phyloP scores from a whole-genome alignment of 2,113 vertebrate species.

The Diadophis punctatus region DNA sequence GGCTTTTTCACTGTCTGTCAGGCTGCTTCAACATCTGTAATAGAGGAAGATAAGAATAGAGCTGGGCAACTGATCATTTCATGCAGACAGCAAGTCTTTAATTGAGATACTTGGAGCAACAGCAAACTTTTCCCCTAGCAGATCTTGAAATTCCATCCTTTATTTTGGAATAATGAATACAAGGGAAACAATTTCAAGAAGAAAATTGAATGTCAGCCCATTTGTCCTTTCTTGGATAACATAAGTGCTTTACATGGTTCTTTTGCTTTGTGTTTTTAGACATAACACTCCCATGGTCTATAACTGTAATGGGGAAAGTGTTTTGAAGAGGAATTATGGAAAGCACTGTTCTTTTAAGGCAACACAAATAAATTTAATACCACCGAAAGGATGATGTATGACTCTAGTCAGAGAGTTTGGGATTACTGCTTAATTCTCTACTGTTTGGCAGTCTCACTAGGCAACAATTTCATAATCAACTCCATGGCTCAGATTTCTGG shows the following conservation, averaged over 20 bases:
- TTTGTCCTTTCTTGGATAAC: neutral
- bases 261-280: neutral
- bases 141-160: neutral
- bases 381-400: conserved; percentile 16
- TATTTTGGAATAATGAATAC: neutral
- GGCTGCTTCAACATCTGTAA: neutral
- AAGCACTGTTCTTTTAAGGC: neutral
- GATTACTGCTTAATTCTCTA: conserved; percentile 9
- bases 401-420: neutral
- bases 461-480: neutral
- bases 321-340: neutral
- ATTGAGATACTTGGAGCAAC: neutral
- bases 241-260: neutral
- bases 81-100: neutral
- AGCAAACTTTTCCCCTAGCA: neutral
- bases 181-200: neutral
- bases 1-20: neutral
- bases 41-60: neutral
- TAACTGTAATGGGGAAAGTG: neutral
- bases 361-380: neutral
- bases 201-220: neutral
- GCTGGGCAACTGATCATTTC: neutral
- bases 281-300: neutral
- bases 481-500: neutral
- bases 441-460: neutral